Conservation (phyloP, 64 coral and sea anemone genomes). For the Cladopsammia gracilis region DNA sequence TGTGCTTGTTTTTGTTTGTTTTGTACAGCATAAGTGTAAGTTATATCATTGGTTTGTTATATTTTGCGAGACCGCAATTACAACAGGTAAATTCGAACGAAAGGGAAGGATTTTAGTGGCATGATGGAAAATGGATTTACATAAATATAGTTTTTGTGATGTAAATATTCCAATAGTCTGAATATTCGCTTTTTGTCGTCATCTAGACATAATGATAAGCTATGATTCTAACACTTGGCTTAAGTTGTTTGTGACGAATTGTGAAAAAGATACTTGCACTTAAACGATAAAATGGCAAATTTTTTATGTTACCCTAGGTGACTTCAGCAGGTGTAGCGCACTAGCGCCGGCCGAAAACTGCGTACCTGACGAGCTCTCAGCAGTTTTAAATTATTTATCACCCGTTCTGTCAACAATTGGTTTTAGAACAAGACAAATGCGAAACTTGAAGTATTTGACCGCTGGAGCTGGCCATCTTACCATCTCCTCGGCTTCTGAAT, state of each 20-base stretch:
- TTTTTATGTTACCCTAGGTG: neutral
- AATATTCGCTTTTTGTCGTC: neutral
- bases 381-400: conserved; percentile 39
- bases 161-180: neutral
- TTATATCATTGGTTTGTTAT: neutral
- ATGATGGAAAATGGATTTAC: conserved; percentile 6
- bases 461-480: neutral
- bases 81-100: neutral
- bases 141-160: conserved; percentile 20
- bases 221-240: neutral
- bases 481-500: neutral
- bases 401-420: conserved; percentile 59
- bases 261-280: neutral
- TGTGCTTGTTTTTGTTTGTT: neutral
- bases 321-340: conserved; percentile 31
- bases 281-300: conserved; percentile 42
- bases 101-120: neutral
- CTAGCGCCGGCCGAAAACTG: neutral
- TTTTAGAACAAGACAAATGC: conserved; percentile 18
- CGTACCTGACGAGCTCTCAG: neutral
- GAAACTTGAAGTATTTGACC: conserved; percentile 24
- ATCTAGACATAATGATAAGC: neutral
- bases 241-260: neutral
- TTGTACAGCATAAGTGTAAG: neutral
- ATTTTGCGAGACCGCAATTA: neutral